Base-by-base conservation (phyloP, 2,113 vertebrate species). In the Nanorana parkeri region DNA sequence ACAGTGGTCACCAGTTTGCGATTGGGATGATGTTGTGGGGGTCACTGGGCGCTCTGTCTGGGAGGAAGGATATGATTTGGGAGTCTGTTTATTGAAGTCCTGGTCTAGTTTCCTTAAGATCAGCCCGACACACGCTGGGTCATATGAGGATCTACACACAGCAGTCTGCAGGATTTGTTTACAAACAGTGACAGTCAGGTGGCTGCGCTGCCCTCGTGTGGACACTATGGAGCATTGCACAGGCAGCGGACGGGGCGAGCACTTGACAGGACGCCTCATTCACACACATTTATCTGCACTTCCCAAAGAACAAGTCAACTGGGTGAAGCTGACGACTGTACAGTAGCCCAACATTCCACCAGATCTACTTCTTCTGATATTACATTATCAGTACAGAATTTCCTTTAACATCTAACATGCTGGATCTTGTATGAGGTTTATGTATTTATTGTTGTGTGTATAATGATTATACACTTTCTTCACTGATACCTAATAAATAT, bases 111-210 rank as follows among this genome's bases (percentile, higher is more conserved):
- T 80, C 68, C 56, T 63, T 71, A 51, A 28, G 67, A 72, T 67
- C 68, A 24, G 80, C n/a, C 36, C 51, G 63, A 19, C 47, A 23
- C 80, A 36, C 17, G 52, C 61, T 74, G 80, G 80, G 80, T 83
- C 80, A 83, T 51, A 60, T 68, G 60, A 83, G 80, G 80, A 83
- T 76, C 60, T 51, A 60, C 73, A 65, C 69, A 36, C 17, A 75
- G 64, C 20, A 85, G 83, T 79, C 88, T 68, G 80, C 74, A 80
- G 85, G 86, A 87, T 90, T 91, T 91, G 91, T 91, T 91, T 90
- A 90, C 88, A 90, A 92, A 90, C 91, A 90, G 88, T 89, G 85
- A 83, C 84, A 85, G 82, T 81, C 52, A 17, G 66, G 51, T 23
- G 85, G 24, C 54, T 7, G 77, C 17, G 26, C 84, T 84, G 88